Conservation (phyloP, 2,888 invertebrate species). For the Eupithecia vulgata region DNA sequence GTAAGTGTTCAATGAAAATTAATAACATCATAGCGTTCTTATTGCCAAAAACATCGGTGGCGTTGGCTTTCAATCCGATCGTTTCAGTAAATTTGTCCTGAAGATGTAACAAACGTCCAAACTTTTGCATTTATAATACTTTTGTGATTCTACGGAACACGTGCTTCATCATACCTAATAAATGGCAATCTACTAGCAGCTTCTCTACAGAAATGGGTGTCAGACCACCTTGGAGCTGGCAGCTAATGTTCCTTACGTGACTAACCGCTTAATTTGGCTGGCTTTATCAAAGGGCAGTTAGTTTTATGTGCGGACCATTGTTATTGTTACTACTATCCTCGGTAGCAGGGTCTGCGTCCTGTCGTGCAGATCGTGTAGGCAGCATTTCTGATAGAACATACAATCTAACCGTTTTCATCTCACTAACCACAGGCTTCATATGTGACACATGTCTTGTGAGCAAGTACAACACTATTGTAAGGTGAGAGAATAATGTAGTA, state of each 20-base stretch:
- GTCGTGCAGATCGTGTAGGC: not conserved
- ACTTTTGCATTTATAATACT: not conserved
- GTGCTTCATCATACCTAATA: not conserved
- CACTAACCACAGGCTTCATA: not conserved
- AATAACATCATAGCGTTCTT: not conserved
- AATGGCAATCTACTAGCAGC: not conserved
- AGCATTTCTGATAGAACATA: not conserved
- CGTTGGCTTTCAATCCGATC: not conserved
- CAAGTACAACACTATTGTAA: not conserved
- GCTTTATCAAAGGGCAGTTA: constrained; percentile 30
- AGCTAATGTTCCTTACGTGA: constrained; percentile 29
- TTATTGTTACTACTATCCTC: constrained; percentile 6
- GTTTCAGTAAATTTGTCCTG: not conserved
- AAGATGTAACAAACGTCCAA: not conserved
- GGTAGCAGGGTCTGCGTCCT: not conserved
- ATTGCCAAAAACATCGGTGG: not conserved
- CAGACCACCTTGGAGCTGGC: constrained; percentile 23
- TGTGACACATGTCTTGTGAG: not conserved
- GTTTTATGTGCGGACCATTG: constrained; percentile 16
- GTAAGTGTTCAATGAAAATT: not conserved
- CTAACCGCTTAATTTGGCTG: constrained; percentile 17
- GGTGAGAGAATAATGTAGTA: not conserved
- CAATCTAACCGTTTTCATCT: not conserved
- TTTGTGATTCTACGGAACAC: not conserved
- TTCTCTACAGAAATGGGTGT: constrained; percentile 21